Evolutionary conservation across 2,888 invertebrate genomes (phyloP), one percentile per base, ranked within the genome.

Genomic region (Aelia acuminata): DNA sequence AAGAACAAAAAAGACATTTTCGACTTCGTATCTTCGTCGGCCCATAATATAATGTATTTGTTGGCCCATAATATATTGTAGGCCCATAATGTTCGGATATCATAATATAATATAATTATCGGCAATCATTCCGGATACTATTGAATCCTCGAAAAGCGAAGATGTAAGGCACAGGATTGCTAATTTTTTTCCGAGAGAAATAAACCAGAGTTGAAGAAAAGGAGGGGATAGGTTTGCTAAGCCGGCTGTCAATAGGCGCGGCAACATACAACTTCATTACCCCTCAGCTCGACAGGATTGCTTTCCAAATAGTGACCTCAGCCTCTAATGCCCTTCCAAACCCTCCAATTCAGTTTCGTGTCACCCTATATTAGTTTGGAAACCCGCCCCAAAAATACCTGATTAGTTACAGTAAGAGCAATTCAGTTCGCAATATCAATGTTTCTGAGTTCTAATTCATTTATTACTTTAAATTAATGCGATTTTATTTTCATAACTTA

Each of bases 231-330:
- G 80, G 22, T 43, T 15, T 43, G 80, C 80, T 43, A 39, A 35
- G 31, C 31, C 31, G 1, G 18, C 43, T 43, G 39, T 5, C 43
- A 39, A 80, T 43, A 43, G n/a, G n/a, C 22, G 13, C 7, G 0
- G 1, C 31, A 80, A 39, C 80, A 43, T 80, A 80, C 80, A 80
- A 80, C 80, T 80, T 80, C 80, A 80, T 80, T 80, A 80, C 22
- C 22, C 80, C 80, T 43, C 43, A 10, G 43, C 80, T 80, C 43
- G 80, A 35, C n/a, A 47, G 80, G 43, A 80, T 80, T 80, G 80
- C 80, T 80, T 43, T 35, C 80, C n/a, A 80, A 80, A 47, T n/a
- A n/a, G 80, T 47, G 43, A 80, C 80, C 80, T 80, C n/a, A n/a
- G 80, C 13, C 18, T 18, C n/a, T 11, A 43, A 22, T 47, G 39